These are phyloP conservation scores for Probaryconus sp. DNA, from an alignment of 1,140 invertebrate species.

Conservation along the genomic window DNA sequence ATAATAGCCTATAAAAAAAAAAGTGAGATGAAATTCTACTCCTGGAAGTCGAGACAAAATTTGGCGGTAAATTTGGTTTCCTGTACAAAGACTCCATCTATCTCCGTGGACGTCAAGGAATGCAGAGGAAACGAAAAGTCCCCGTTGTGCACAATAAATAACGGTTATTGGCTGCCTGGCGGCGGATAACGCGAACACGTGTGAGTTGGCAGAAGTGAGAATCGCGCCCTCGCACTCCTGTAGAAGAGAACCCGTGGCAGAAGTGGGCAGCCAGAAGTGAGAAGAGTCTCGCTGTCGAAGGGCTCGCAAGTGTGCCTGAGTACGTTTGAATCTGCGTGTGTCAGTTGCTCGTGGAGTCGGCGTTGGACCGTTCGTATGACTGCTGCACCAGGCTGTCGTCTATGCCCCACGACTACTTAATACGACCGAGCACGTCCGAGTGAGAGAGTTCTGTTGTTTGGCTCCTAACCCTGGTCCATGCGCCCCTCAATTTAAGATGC, in stretches of 20 bases:
- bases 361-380: constrained; percentile 46
- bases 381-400: constrained; percentile 11
- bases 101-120: too few species aligned
- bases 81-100: too few species aligned
- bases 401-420: constrained; percentile 48
- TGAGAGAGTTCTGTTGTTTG: constrained; percentile 52
- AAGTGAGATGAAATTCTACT: too few species aligned
- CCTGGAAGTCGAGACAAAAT: too few species aligned
- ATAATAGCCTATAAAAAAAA: too few species aligned
- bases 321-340: constrained; percentile 21
- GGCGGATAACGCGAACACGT: not conserved
- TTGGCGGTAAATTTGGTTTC: too few species aligned
- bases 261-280: too few species aligned
- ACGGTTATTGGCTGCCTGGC: too few species aligned
- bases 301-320: constrained; percentile 36
- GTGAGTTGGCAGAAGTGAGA: not conserved
- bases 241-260: constrained; percentile 28
- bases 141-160: too few species aligned
- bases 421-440: constrained; percentile 54
- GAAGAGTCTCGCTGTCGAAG: constrained; percentile 18
- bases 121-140: too few species aligned
- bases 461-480: constrained; percentile 62
- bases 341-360: constrained; percentile 53
- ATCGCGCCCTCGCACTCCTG: constrained; percentile 16
- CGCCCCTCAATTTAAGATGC: constrained; percentile 71